Base-by-base conservation (phyloP, 2,113 vertebrate species). In the Emberiza fucata region DNA sequence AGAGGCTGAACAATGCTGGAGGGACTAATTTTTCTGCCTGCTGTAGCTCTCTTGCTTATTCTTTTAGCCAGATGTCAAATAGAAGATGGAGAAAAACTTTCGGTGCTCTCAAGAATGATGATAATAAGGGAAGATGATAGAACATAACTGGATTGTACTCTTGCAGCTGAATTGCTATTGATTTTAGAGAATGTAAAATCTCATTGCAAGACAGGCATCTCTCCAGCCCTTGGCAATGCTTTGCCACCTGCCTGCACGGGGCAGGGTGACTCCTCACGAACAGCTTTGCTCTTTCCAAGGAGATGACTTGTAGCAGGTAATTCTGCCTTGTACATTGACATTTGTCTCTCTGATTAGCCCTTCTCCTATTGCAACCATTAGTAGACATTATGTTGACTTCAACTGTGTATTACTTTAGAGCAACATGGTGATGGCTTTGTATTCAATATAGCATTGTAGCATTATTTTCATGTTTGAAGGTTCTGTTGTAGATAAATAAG, bases 161-260 rank as follows among this genome's bases (percentile, higher is more conserved):
- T 70, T 71, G 28, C 66, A 91, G 82, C 65, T 75, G 69, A 94
- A 91, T 42, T 86, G 78, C 29, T 86, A 81, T 91, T 87, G 89
- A 91, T 93, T 87, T 91, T 81, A 39, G 47, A 57, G 61, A 84
- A 86, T 21, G 27, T 78, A 61, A 92, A 68, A 68, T 80, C 42
- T 90, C 29, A 35, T 56, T 59, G 44, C 0, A 6, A 65, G 66
- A 44, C 33, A 54, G 45, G 45, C 12, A 24, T n/a, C 14, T 77
- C 51, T 39, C 14, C n/a, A 65, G 77, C 84, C 45, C 48, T 45
- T 0, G 5, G 73, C 18, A 0, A 20, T 1, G 3, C 47, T 95
- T 50, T 60, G 51, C 48, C 35, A 17, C 73, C 73, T 77, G 31
- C 50, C 28, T 81, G 56, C 5, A 0, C 0, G 4, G 18, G 29